Evolutionary conservation across 2,888 invertebrate genomes (phyloP).

Genomic region (Rhyacophila evoluta): DNA sequence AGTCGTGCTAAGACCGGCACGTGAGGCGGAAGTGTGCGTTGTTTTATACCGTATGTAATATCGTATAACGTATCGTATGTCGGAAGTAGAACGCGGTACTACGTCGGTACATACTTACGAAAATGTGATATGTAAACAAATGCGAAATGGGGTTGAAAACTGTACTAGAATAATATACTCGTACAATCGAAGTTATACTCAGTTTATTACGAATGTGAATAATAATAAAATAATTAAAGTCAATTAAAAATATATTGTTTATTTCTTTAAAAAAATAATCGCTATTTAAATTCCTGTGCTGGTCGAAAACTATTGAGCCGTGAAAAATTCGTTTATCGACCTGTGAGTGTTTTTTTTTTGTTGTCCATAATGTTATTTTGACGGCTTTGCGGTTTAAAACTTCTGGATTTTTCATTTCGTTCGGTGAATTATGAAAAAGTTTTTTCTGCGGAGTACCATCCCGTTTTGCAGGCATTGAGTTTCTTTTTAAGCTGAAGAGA

Average conservation of each 20-base stretch:
- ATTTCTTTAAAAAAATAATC: background rate
- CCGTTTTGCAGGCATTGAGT: background rate
- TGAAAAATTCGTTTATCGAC: constrained; percentile 9
- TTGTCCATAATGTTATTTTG: background rate
- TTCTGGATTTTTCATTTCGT: constrained; percentile 11
- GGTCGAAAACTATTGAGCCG: constrained; percentile 1
- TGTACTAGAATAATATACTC: background rate
- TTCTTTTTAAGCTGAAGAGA: no score
- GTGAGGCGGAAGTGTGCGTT: background rate
- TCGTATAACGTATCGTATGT: background rate
- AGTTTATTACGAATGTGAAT: background rate
- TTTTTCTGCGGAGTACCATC: background rate
- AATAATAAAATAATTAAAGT: background rate
- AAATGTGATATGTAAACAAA: constrained; percentile 30
- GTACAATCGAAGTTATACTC: background rate
- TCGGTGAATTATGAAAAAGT: background rate
- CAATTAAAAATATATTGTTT: background rate
- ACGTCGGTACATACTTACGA: background rate
- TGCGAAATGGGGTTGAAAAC: constrained; percentile 4
- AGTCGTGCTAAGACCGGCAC: constrained; percentile 31
- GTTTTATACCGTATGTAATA: background rate
- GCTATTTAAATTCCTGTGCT: background rate
- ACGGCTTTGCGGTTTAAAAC: background rate
- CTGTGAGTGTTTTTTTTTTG: constrained; percentile 18
- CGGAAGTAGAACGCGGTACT: background rate